Base-by-base conservation (phyloP, 2,797 vertebrate species). In the Setipinna tenuifilis region DNA sequence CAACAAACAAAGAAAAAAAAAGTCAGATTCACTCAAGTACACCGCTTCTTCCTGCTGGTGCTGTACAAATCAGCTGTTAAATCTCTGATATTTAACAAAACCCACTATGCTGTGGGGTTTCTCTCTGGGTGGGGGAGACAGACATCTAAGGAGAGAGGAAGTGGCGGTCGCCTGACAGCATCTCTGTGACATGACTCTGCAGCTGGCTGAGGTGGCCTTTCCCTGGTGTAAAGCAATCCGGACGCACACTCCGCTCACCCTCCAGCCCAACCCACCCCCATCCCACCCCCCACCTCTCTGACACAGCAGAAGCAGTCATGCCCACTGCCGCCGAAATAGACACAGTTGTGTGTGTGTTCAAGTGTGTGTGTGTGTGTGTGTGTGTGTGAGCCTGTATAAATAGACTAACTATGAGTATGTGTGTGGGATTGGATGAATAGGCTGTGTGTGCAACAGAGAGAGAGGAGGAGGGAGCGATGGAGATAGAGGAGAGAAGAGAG, bases 181-280 rank as follows among this genome's bases (percentile, higher is more conserved):
- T 31, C 46, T 84, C 87, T 62, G 84, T 88, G 90, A 89, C 90
- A 89, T 75, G 87, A 89, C 86, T 48, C 83, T 89, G 87, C 89
- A 91, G 87, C 90, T 91, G 90, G 83, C 83, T 89, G 81, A 7
- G 31, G 44, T 84, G 82, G 35, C 85, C 83, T 89, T 85, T 86
- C 78, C 81, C 82, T 85, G 58, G 19, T 84, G 88, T 88, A 89
- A 90, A 81, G 57, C 35, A 78, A 90, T 89, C 87, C 50, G 50
- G 21, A 10, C 25, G 28, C 80, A 75, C 71, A 78, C 71, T 7
- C 71, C 9, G 50, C 61, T 78, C 31, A 31, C 35, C 78, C 54
- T 41, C 86, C 41, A 61, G 82, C 10, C 14, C 83, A 46, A 62
- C 28, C 48, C 25, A 46, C 81, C 48, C 25, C 17, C 12, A 2